Evolutionary conservation across 1,140 invertebrate species (phyloP), one percentile per base, ranked within the genome.

Genomic region (Cryptotermes secundus): DNA sequence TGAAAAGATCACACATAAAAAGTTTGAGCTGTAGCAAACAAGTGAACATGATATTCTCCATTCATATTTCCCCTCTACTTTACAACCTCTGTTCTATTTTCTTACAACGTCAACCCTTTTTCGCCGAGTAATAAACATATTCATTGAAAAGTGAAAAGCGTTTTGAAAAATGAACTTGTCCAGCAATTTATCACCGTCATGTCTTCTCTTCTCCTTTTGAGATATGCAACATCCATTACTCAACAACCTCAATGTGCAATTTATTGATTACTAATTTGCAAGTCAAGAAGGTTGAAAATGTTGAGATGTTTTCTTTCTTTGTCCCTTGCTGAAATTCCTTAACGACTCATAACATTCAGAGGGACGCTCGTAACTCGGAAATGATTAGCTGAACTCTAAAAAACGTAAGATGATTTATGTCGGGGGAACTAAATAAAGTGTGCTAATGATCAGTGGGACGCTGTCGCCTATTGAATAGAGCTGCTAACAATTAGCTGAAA

Each of bases 211-310:
- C n/a, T 31, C 9, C 59, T 31, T 72, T 72, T 31, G 26, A n/a
- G 59, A 72, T 31, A 72, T 26, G 59, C 59, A 72, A 72, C 59
- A n/a, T 26, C 59, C 59, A 72, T 72, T 72, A 72, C 59, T 72
- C 59, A 72, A 72, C 59, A 72, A 31, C n/a, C n/a, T 72, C 59
- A 72, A 72, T 72, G 59, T 26, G 31, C 6, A 72, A 72, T 72
- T 72, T 72, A 72, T 72, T 72, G 59, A 72, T 72, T 72, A 72
- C 59, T 72, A 72, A 72, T 72, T 72, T 72, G 59, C 59, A 72
- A 72, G 59, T 72, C 59, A 72, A 72, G 59, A 72, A 72, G 59
- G 59, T 72, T 72, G 59, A n/a, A 72, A 72, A 72, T 26, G 59
- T 49, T 49, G 45, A 6, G 31, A 72, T 72, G 59, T 72, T 72